phyloP scores from a whole-genome alignment of 2,888 invertebrate species.

The Drosophila vallismaia region DNA sequence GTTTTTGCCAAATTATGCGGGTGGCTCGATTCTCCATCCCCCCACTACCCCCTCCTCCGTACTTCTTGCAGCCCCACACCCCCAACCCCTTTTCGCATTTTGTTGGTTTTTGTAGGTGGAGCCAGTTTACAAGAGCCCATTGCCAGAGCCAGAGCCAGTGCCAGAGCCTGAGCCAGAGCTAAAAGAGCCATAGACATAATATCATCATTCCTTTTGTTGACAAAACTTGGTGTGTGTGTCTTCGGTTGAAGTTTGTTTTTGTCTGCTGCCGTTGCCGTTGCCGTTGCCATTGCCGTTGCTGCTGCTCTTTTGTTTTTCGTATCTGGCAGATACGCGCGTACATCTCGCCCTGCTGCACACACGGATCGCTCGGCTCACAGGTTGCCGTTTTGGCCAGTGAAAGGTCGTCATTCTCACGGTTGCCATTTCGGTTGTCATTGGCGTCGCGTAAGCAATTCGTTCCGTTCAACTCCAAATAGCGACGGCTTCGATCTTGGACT shows the following conservation, averaged over 20 bases:
- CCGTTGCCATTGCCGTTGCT: too few species aligned
- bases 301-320: constrained; percentile 50
- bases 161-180: not conserved
- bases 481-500: constrained; percentile 47
- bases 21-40: constrained; percentile 56
- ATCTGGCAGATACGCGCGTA: constrained; percentile 76
- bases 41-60: constrained; percentile 15
- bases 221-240: constrained; percentile 57
- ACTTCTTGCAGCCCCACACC: constrained; percentile 9
- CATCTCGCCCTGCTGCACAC: constrained; percentile 67
- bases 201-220: constrained; percentile 72
- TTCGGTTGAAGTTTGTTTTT: constrained; percentile 56
- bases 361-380: constrained; percentile 59
- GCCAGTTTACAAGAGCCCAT: constrained; percentile 52
- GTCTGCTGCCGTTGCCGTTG: constrained; percentile 24
- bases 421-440: constrained; percentile 33
- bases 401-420: constrained; percentile 63
- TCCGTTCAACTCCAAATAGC: constrained; percentile 38
- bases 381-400: constrained; percentile 64
- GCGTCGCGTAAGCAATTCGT: constrained; percentile 44
- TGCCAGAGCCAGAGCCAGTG: not conserved
- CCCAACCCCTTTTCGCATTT: constrained; percentile 34
- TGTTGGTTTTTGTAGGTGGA: constrained; percentile 80
- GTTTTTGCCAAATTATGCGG: constrained; percentile 79
- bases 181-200: constrained; percentile 21